Base-by-base conservation (phyloP, 2,797 vertebrate genomes). In the Taenioides sp. region DNA sequence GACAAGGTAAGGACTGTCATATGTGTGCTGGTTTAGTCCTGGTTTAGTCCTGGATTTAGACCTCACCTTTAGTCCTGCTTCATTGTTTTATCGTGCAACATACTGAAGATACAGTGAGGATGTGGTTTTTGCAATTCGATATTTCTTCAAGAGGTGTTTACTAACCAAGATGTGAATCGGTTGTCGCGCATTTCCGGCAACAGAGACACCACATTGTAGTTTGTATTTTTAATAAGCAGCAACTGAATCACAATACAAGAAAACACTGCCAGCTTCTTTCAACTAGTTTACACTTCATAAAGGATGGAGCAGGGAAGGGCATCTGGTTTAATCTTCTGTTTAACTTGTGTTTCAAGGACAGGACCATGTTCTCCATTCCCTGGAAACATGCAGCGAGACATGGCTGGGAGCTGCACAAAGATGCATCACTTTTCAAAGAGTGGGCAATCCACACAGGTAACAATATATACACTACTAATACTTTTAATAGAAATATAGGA, bases 391-490 rank as follows among this genome's bases (percentile, higher is more conserved):
- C 96, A 0, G 98, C 98, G 40, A 95, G 97, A 20, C 97, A 98
- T 0, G 98, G 98, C 65, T 99, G 98, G 98, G 94, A 97, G 78
- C 86, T 98, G 85, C 94, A 97, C 77, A 99, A 96, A 79, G 98
- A 99, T 0, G 98, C 98, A 1, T 65, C 63, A 81, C 93, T 99
- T 3, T 99, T 99, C 91, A 94, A 95, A 69, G 85, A 91, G 68
- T 99, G 98, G 98, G 98, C 98, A 82, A 93, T 98, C 64, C 98
- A 99, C 80, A 99, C 98, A 91, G 98, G 98, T 99, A 82, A 72
- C 94, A 10, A 10, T 22, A 10, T 12, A 22, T 12, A 17, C 9
- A 57, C 9, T 7, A 23, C 7, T 23, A 2, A 1, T 49, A 49
- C 16, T 49, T 49, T 49, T 12, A 16, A 16, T 16, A 47, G 2